phyloP scores from a whole-genome alignment of 2,888 invertebrate species.

The Oscheius sp. region DNA sequence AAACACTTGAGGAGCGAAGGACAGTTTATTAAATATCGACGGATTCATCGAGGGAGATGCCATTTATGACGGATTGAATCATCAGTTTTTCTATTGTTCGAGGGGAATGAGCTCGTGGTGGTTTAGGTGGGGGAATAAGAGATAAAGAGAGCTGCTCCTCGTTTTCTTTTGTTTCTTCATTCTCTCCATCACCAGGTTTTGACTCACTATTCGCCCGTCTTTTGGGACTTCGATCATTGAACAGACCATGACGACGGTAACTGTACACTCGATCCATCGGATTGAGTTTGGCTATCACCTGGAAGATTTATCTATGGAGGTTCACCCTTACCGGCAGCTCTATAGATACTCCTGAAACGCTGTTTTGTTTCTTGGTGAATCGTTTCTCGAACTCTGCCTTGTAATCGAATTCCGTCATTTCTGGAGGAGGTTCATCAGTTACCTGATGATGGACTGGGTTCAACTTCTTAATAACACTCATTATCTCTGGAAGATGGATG shows the following conservation, averaged over 20 bases:
- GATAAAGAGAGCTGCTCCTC: background rate
- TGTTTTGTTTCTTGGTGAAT: slow-evolving; percentile 4
- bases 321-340: slow-evolving; percentile 11
- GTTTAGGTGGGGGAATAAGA: slow-evolving; percentile 16
- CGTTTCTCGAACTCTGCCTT: slow-evolving; percentile 28
- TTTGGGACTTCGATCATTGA: slow-evolving; percentile 12
- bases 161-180: slow-evolving; percentile 3
- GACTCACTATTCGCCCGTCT: background rate
- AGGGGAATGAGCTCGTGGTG: slow-evolving; percentile 12
- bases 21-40: slow-evolving; percentile 3
- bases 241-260: slow-evolving; percentile 16
- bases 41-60: background rate
- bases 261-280: slow-evolving; percentile 15
- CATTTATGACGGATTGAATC: slow-evolving; percentile 8
- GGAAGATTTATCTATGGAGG: background rate
- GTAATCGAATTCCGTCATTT: slow-evolving; percentile 22
- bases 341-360: background rate
- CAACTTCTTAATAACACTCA: slow-evolving; percentile 24
- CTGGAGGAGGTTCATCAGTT: slow-evolving; percentile 5
- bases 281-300: slow-evolving; percentile 23
- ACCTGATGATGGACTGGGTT: slow-evolving; percentile 9
- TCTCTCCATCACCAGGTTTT: background rate
- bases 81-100: slow-evolving; percentile 17
- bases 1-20: background rate
- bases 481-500: slow-evolving; percentile 16